Conservation (phyloP, 2,113 vertebrate genomes). For the Ictalurus furcatus region DNA sequence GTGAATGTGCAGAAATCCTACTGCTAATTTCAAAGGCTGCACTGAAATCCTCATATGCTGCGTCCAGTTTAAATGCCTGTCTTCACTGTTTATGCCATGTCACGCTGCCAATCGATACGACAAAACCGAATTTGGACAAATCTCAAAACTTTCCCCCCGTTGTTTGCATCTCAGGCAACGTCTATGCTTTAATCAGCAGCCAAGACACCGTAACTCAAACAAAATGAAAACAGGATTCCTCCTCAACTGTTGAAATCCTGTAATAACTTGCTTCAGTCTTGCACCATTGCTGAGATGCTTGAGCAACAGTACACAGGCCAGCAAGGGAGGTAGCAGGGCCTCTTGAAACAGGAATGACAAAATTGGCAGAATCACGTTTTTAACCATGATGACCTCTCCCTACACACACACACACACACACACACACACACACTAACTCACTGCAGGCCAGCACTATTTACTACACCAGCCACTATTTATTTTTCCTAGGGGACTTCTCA, state of each 20-base stretch:
- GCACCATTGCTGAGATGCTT: conserved; percentile 50
- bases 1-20: neutral
- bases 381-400: conserved; percentile 25
- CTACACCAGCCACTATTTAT: conserved; percentile 9
- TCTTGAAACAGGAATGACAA: conserved; percentile 25
- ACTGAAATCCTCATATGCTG: neutral
- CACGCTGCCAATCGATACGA: neutral
- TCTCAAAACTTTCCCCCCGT: neutral
- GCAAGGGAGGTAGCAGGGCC: conserved; percentile 38
- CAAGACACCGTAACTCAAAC: conserved; percentile 42
- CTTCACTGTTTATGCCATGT: neutral
- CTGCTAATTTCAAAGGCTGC: neutral
- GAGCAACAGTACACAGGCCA: conserved; percentile 45
- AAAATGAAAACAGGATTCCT: conserved; percentile 57
- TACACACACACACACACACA: conserved; percentile 11
- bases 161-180: neutral
- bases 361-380: conserved; percentile 35
- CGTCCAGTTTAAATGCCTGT: neutral
- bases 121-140: conserved; percentile 1
- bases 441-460: neutral
- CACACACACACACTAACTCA: neutral
- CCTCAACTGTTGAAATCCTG: conserved; percentile 56
- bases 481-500: conserved; percentile 1
- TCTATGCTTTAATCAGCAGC: neutral
- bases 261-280: conserved; percentile 54